Evolutionary conservation across 2,113 vertebrate genomes (phyloP), one percentile per base, ranked within the genome.

Genomic region (Chauna torquata): DNA sequence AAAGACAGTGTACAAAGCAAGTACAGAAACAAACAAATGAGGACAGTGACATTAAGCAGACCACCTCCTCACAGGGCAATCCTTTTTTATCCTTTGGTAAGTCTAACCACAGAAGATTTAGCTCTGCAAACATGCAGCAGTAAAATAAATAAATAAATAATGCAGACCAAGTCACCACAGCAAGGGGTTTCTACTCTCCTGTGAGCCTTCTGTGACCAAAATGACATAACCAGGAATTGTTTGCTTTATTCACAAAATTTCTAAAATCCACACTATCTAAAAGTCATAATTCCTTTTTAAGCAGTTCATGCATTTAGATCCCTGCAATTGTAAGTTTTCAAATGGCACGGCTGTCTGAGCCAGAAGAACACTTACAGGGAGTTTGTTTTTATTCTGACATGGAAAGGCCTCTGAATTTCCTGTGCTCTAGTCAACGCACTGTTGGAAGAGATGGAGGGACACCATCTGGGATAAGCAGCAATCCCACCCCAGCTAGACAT

Each of bases 371-470:
- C 62, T 74, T 65, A 45, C 0, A 34, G n/a, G 61, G 27, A 80
- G 77, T 89, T 86, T 34, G 74, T 79, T 87, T 85, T 30, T 55
- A 27, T 75, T 86, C 49, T 59, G 83, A 71, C n/a, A 83, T 34
- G 80, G 49, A 81, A 87, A 82, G 55, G 75, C 65, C 28, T 93
- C 65, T 58, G 42, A 75, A 83, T 88, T 81, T 92, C 71, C 74
- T 61, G 64, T 62, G 83, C 62, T 94, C 92, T 80, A 90, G 71
- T 54, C 66, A 93, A 74, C 59, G 65, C 59, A 86, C 65, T 92
- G 64, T 3, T 74, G 86, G 92, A 96, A 94, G 95, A 95, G 88
- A 96, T 80, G 71, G 96, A 95, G 86, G 61, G 50, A 92, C 64
- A 91, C 34, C 50, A 82, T 68, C 54, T 47, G 78, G 68, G 38